Base-by-base conservation (phyloP, 37 sponge, comb jelly and placozoan genomes). In the Dysidea cf. avara region DNA sequence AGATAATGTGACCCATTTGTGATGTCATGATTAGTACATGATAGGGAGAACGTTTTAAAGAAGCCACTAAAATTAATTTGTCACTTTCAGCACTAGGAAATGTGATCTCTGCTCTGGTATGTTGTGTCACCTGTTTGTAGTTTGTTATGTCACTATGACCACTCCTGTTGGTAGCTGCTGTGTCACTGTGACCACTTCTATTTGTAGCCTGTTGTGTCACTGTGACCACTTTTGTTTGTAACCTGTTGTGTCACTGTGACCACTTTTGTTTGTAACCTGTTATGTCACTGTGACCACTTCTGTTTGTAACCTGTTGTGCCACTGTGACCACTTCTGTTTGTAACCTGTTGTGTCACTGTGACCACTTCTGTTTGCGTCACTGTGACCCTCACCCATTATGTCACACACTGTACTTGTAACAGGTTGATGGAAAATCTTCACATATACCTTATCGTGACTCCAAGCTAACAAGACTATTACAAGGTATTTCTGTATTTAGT, bases 31-130 rank as follows among this genome's bases (percentile, higher is more conserved):
- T 1, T 60, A 59, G 11, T 22, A 54, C 24, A 52, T 2, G 22
- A 6, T 51, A 94, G 94, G 94, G 96, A 28, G 90, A 92, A 28
- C 52, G 90, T 34, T 95, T 98, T 74, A 82, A 92, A 34, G 96
- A 98, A 58, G 92, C 96, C 3, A 95, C 93, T 0, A 92, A 95
- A 77, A 98, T 98, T 61, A 98, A 98, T 64, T 82, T 95, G 30
- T 98, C 99, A 0, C 83, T 98, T 34, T 98, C 99, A 38, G 90
- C 96, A 24, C 88, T 98, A 30, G 96, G 99, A 3, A 98, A 98
- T 76, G 99, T 98, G 36, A 98, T 98, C 25, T 90, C 91, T 37
- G 86, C 99, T 17, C 81, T 98, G 68, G 99, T 92, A 77, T 40
- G 74, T 73, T 56, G n/a, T n/a, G 49, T 18, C 18, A n/a, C n/a